These are phyloP conservation scores for Recurvirostra avosetta DNA, from an alignment of 2,113 vertebrate species.

Conservation along the genomic window DNA sequence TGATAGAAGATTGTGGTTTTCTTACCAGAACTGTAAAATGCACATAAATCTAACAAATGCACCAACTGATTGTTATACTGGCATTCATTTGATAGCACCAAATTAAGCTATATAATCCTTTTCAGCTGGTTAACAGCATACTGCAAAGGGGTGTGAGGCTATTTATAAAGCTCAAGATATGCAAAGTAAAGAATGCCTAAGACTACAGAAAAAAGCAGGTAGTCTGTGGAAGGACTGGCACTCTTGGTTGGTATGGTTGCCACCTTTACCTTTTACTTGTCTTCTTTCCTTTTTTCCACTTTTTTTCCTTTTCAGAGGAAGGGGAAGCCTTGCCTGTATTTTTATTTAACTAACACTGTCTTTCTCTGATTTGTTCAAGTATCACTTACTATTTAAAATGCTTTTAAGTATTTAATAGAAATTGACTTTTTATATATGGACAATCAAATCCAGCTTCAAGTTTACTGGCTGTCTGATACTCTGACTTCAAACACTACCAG, in stretches of 20 bases:
- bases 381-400: not conserved
- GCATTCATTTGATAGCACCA: slow-evolving; percentile 36
- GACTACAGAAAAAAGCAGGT: not conserved
- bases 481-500: not conserved
- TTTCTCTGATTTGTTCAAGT: not conserved
- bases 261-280: not conserved
- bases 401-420: not conserved
- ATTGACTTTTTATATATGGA: not conserved
- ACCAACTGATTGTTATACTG: slow-evolving; percentile 35
- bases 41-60: not conserved
- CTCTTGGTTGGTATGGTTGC: not conserved
- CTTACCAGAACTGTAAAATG: not conserved
- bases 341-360: not conserved
- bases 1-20: not conserved
- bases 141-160: slow-evolving; percentile 7
- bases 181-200: slow-evolving; percentile 18
- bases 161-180: slow-evolving; percentile 51
- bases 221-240: not conserved
- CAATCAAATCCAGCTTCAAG: not conserved
- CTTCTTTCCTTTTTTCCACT: not conserved
- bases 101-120: slow-evolving; percentile 63
- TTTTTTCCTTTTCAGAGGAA: not conserved
- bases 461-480: not conserved
- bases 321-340: not conserved
- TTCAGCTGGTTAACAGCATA: slow-evolving; percentile 68